Evolutionary conservation across 1,140 invertebrate genomes (phyloP), one percentile per base, ranked within the genome.

Genomic region (Bombus pyrosoma): DNA sequence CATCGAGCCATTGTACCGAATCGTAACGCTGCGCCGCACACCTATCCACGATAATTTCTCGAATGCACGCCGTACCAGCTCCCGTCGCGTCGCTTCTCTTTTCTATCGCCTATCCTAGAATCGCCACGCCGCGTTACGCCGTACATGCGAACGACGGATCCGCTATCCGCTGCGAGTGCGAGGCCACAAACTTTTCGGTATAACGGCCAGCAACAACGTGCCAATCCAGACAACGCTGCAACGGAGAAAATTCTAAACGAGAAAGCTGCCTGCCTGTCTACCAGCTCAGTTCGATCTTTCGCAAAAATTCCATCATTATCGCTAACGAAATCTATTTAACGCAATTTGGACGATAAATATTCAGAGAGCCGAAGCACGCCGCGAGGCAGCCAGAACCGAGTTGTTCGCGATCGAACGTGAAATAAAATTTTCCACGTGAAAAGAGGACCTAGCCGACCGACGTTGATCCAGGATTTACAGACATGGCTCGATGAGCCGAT

Each of bases 11-110:
- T 90, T 92, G 87, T 91, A 68, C 81, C 81, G n/a, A 64, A 53
- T 43, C 64, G 78, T 66, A 39, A 68, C 41, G 72, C 78, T 39
- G 78, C 76, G 75, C 78, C 76, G 76, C 77, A 47, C 80, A 69
- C 39, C 83, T 84, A 87, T 86, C 82, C 62, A 80, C 72, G 80
- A 87, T 90, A 81, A 90, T 87, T 83, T 90, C 66, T 82, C 77
- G 66, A 41, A 79, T 81, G 62, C 78, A 32, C 43, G 18, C n/a
- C 47, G 47, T 53, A 53, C 47, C 47, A 18, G 18, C 18, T 53
- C 18, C 47, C 47, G 47, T 53, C 47, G 47, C 59, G 59, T n/a
- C 28, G 59, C 72, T 4, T 18, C 13, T 28, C n/a, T 57, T 82
- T 71, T 83, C 68, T 41, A 57, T 89, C 66, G 34, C 28, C 53